These are phyloP conservation scores for Hydrolagus colliei DNA, from an alignment of 2,797 vertebrate species.

Conservation along the genomic window DNA sequence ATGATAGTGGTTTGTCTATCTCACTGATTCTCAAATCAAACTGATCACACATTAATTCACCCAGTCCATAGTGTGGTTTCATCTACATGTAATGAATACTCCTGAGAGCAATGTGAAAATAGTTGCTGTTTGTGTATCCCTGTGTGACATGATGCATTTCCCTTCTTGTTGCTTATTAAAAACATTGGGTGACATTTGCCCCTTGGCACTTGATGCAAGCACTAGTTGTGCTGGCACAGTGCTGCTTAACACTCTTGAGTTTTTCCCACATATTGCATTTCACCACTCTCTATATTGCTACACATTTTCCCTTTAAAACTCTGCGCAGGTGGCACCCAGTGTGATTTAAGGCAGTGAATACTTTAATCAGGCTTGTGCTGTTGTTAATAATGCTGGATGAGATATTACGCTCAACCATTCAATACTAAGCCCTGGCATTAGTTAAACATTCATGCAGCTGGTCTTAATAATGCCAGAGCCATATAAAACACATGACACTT, in stretches of 20 bases:
- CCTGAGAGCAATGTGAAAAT: background rate
- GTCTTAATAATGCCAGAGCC: background rate
- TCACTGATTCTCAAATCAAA: background rate
- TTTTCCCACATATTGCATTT: background rate
- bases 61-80: background rate
- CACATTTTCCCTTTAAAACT: no score
- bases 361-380: background rate
- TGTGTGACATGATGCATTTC: constrained; percentile 1
- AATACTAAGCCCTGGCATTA: background rate
- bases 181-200: background rate
- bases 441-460: background rate
- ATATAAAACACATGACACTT: background rate
- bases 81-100: background rate
- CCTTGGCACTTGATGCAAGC: background rate
- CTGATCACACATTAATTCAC: background rate
- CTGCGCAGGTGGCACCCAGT: background rate
- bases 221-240: background rate
- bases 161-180: background rate
- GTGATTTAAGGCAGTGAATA: constrained; percentile 6
- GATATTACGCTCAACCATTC: background rate
- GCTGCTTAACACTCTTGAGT: background rate
- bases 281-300: background rate
- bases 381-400: background rate
- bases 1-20: background rate
- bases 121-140: background rate